phyloP scores from a whole-genome alignment of 2,888 invertebrate genomes.

The Eristalis arbustorum region DNA sequence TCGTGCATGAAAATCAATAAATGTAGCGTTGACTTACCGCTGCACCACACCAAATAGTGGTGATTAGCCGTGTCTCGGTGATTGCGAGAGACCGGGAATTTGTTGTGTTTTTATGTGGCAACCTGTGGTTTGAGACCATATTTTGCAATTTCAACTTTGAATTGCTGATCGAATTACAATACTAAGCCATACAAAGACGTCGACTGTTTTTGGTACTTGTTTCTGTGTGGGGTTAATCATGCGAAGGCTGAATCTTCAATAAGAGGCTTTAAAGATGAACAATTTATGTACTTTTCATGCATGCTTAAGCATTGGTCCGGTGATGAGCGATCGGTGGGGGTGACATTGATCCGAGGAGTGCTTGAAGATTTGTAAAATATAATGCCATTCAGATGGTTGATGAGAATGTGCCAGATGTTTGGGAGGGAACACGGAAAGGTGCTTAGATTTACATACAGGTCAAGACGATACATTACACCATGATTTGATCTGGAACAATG shows the following conservation, averaged over 20 bases:
- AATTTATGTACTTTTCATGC: background rate
- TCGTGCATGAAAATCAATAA: conserved; percentile 41
- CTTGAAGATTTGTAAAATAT: background rate
- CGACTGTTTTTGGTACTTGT: background rate
- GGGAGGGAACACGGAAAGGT: too few species aligned
- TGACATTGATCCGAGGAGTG: background rate
- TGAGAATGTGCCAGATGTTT: background rate
- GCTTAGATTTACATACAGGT: too few species aligned
- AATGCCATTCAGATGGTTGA: background rate
- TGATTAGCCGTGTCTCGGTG: background rate
- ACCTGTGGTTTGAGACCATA: conserved; percentile 21
- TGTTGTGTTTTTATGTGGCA: conserved; percentile 30
- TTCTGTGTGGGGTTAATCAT: background rate
- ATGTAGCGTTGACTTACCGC: conserved; percentile 29
- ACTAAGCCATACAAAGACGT: background rate
- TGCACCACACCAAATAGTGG: background rate
- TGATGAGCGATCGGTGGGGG: background rate
- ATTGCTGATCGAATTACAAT: conserved; percentile 24
- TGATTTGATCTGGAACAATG: too few species aligned
- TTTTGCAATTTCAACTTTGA: conserved; percentile 30
- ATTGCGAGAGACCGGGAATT: conserved; percentile 21
- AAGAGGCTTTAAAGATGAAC: background rate
- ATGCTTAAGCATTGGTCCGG: background rate
- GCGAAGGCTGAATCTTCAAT: background rate
- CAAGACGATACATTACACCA: too few species aligned